Percentiles rank a stretch among this genome's conserved stretches.
Evolutionary conservation across 1,140 invertebrate species (phyloP).

Genomic region (Papilio machaon): DNA sequence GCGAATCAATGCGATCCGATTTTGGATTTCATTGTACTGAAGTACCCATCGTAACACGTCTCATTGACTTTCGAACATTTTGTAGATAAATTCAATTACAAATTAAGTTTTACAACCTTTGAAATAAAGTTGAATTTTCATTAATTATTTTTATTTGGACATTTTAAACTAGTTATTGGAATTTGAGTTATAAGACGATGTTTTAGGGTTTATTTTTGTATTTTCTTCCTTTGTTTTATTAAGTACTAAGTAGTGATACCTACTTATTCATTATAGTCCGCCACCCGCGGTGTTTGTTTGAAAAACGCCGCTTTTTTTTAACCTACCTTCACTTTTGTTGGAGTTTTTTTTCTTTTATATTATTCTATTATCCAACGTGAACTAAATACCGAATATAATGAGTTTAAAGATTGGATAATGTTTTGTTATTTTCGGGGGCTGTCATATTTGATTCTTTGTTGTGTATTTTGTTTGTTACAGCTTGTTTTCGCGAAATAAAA

Average conservation of each 20-base stretch:
- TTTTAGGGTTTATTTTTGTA: background rate
- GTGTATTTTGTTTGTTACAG: slow-evolving; percentile 12
- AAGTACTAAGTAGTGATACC: slow-evolving; percentile 5
- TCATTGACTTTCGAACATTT: slow-evolving; percentile 34
- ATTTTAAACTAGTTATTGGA: background rate
- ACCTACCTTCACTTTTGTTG: slow-evolving; percentile 39
- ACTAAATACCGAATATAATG: slow-evolving; percentile 46
- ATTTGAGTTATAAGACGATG: background rate
- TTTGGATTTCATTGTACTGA: slow-evolving; percentile 35
- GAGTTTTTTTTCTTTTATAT: slow-evolving; percentile 42
- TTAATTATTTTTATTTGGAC: slow-evolving; percentile 4
- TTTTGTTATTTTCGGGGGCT: slow-evolving; percentile 34
- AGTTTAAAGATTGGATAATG: slow-evolving; percentile 50
- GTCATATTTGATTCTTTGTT: slow-evolving; percentile 45
- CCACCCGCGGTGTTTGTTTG: slow-evolving; percentile 37
- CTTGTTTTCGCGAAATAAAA: slow-evolving; percentile 26
- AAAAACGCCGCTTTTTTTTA: slow-evolving; percentile 37
- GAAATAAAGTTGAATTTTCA: background rate
- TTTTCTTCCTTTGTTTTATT: background rate
- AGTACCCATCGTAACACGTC: slow-evolving; percentile 24
- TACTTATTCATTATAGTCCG: slow-evolving; percentile 36
- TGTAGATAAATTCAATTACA: background rate
- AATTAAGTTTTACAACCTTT: background rate
- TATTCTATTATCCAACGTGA: slow-evolving; percentile 30
- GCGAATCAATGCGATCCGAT: slow-evolving; percentile 37